Evolutionary conservation across 2,113 vertebrate genomes (phyloP).

Genomic region (Peromyscus maniculatus): DNA sequence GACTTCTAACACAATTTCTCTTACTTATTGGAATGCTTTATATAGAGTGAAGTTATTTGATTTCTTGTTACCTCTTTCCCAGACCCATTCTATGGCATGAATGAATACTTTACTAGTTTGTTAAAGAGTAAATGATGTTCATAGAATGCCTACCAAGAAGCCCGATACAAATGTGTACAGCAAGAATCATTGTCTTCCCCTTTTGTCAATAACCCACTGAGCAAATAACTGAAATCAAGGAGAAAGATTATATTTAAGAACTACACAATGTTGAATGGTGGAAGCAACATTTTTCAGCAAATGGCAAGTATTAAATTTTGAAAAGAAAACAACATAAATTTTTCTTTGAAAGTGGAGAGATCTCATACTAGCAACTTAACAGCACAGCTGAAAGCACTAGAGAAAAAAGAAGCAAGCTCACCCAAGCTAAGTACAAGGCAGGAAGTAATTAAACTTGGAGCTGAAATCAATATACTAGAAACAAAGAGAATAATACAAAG

Average conservation of each 20-base stretch:
- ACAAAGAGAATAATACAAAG: not conserved
- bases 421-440: not conserved
- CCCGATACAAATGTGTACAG: not conserved
- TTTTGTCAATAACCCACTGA: not conserved
- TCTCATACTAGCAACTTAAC: not conserved
- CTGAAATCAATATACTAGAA: not conserved
- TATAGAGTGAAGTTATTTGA: not conserved
- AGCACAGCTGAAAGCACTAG: not conserved
- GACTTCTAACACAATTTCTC: not conserved
- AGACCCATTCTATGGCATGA: too few relatives aligned
- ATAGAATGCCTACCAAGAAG: not conserved
- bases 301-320: not conserved
- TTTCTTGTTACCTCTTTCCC: not conserved
- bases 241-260: not conserved
- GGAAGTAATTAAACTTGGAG: not conserved
- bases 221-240: not conserved
- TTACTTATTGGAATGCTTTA: not conserved
- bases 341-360: not conserved
- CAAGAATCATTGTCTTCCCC: not conserved
- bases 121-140: not conserved
- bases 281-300: not conserved
- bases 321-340: slow-evolving; percentile 13
- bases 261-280: not conserved
- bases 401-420: not conserved
- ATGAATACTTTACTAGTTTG: not conserved